These are phyloP conservation scores for Cryptocephalus primarius DNA, from an alignment of 2,888 invertebrate genomes.

Conservation along the genomic window DNA sequence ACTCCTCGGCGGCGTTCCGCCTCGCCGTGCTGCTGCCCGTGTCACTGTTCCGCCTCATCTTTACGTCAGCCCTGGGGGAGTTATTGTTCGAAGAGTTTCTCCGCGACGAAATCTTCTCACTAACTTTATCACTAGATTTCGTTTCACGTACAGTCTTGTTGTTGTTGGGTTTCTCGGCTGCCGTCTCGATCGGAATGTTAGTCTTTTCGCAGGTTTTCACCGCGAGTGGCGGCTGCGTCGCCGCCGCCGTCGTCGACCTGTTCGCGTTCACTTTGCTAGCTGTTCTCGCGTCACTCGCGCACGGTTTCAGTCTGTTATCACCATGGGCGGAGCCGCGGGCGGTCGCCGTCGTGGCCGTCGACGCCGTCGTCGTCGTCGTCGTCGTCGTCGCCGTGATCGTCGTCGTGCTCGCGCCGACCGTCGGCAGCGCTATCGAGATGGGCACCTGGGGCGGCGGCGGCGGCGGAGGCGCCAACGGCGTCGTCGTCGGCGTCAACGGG, in stretches of 20 bases:
- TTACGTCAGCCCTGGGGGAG: conserved; percentile 22
- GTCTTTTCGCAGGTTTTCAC: conserved; percentile 19
- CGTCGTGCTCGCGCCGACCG: conserved; percentile 20
- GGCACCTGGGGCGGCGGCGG: conserved; percentile 5
- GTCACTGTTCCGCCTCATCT: conserved; percentile 30
- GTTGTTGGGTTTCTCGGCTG: conserved; percentile 16
- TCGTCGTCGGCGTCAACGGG: conserved; percentile 5
- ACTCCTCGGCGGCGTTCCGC: conserved; percentile 13
- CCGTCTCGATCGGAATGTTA: conserved; percentile 16
- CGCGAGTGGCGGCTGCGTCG: conserved; percentile 4
- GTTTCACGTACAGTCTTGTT: conserved; percentile 17
- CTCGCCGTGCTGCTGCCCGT: conserved; percentile 16
- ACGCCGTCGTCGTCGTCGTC: conserved; percentile 5
- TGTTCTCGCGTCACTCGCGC: conserved; percentile 29
- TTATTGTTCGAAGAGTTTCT: conserved; percentile 19
- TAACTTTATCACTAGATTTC: conserved; percentile 23
- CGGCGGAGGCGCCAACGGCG: conserved; percentile 1
- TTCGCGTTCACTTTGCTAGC: conserved; percentile 34
- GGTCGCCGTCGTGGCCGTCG: conserved; percentile 19
- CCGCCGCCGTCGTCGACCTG: conserved; percentile 22
- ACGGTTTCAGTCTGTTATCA: conserved; percentile 32
- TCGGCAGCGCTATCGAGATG: conserved; percentile 5
- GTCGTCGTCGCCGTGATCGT: conserved; percentile 25
- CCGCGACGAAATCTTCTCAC: conserved; percentile 24
- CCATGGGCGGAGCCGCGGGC: conserved; percentile 24